Evolutionary conservation across 1,140 invertebrate genomes (phyloP), one percentile per base, ranked within the genome.

Genomic region (Zeugodacus cucurbitae): DNA sequence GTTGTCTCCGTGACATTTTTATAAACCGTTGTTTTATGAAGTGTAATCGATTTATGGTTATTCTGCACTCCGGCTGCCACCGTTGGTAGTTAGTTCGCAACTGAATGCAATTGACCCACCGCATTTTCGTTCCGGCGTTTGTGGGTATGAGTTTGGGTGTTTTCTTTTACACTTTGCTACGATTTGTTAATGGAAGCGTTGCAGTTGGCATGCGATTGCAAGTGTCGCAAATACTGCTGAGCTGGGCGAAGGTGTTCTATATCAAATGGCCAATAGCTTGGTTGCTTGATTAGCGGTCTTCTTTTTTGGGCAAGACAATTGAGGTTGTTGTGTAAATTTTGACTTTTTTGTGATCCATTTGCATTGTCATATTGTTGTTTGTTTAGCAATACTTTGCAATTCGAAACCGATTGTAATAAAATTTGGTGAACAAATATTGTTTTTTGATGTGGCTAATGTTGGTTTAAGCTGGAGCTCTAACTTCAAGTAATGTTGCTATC

Each of bases 161-260:
- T 48, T n/a, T n/a, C n/a, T n/a, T n/a, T n/a, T n/a, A n/a, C n/a
- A n/a, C n/a, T n/a, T 78, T 82, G 41, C 5, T 29, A 48, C n/a
- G 26, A 41, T 32, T 74, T 41, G 34, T 74, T 41, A 41, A 74
- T 74, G 74, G n/a, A 48, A 44, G 44, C 26, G n/a, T 44, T 34
- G 41, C 44, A 82, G 44, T 82, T 54, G 37, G 44, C 34, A 26
- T 82, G 44, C 44, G 41, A 48, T 48, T 82, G n/a, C 74, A 82
- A 54, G 74, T 48, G 41, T 54, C 74, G 2, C 48, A 82, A 82
- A 82, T 82, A 48, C 17, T 82, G 74, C 74, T 82, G 74, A 82
- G 74, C 44, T 82, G 14, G 41, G 41, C 74, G 34, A 82, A 29
- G 74, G 74, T 82, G 34, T 48, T 44, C 41, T 26, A 48, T 82